These are phyloP conservation scores for Akabosia matsudoensis DNA, from an alignment of 1,140 invertebrate genomes.

Conservation along the genomic window DNA sequence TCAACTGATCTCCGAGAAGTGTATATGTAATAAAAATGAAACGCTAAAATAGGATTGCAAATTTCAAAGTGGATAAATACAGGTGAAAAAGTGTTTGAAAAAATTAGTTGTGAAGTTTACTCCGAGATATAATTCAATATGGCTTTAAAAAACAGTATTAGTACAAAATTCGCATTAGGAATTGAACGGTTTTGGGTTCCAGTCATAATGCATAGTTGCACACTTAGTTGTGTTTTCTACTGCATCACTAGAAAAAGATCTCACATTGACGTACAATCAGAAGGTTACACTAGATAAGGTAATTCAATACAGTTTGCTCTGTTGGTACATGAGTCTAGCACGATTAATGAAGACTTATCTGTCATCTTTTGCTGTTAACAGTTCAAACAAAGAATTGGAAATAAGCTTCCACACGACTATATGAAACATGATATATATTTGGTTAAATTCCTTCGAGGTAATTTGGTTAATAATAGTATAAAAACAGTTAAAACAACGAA, in stretches of 20 bases:
- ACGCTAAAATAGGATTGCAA: background rate
- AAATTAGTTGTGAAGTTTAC: background rate
- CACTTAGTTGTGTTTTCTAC: background rate
- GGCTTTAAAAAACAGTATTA: no score
- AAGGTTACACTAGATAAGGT: background rate
- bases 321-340: background rate
- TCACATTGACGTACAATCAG: background rate
- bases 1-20: background rate
- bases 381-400: background rate
- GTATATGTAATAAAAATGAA: background rate
- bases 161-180: background rate
- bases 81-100: background rate
- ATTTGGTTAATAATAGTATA: background rate
- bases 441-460: background rate
- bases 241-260: background rate
- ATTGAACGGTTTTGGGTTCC: background rate
- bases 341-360: background rate
- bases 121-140: background rate
- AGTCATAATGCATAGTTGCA: background rate
- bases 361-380: background rate
- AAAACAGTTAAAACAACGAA: background rate
- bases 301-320: background rate
- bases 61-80: background rate
- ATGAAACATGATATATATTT: constrained; percentile 7
- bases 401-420: background rate